Evolutionary conservation across 1,140 invertebrate genomes (phyloP).

Genomic region (Acromyrmex echinatior): DNA sequence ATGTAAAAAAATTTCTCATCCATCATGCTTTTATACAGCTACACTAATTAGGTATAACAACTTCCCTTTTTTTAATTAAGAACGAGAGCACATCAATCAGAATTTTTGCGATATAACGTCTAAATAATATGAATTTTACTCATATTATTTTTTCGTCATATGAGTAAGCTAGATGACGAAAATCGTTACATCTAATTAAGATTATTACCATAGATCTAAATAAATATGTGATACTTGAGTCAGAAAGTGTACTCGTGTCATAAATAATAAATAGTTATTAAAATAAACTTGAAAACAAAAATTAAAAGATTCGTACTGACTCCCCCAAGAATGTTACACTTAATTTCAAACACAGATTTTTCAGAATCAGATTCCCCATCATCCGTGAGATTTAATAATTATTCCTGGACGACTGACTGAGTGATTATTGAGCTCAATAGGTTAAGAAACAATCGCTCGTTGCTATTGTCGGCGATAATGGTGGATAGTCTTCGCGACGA

Average conservation of each 20-base stretch:
- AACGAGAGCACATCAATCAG: background rate
- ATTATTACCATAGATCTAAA: background rate
- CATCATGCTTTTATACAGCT: constrained; percentile 5
- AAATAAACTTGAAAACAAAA: too few relatives aligned
- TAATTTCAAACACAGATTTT: background rate
- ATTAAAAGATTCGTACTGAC: too few relatives aligned
- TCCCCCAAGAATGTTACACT: too few relatives aligned
- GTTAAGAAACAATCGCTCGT: constrained; percentile 56
- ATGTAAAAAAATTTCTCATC: constrained; percentile 49
- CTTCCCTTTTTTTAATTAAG: constrained; percentile 32
- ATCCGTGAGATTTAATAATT: constrained; percentile 39
- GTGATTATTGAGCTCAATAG: constrained; percentile 38
- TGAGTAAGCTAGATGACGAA: background rate
- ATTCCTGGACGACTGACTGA: constrained; percentile 38
- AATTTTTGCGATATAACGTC: background rate
- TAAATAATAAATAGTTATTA: background rate
- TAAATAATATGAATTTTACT: constrained; percentile 3
- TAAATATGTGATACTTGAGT: background rate
- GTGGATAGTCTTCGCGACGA: constrained; percentile 41
- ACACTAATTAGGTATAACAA: constrained; percentile 36
- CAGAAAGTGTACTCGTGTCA: too few relatives aligned
- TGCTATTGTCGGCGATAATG: constrained; percentile 48
- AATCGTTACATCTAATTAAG: background rate
- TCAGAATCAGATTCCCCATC: background rate
- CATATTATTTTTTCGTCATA: background rate